phyloP scores from a whole-genome alignment of 2,113 vertebrate genomes.

The Motacilla alba region DNA sequence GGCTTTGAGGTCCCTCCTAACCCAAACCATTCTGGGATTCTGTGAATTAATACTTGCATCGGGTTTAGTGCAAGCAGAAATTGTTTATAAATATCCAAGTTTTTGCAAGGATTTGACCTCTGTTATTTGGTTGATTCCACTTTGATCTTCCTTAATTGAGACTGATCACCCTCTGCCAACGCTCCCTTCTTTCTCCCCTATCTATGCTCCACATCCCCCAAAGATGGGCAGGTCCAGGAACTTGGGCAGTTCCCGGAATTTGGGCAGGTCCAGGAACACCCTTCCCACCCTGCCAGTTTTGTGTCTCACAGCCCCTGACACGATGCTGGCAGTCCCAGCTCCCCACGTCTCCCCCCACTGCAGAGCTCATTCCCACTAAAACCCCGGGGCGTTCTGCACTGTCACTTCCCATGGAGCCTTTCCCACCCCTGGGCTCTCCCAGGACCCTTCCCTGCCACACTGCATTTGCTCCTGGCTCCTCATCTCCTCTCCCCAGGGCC shows the following conservation, averaged over 20 bases:
- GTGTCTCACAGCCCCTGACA: neutral
- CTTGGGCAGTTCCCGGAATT: neutral
- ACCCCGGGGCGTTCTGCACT: neutral
- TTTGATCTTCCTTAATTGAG: neutral
- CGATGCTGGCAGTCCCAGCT: fast-evolving
- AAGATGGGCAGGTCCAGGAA: neutral
- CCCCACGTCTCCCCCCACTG: neutral
- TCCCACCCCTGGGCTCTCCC: neutral
- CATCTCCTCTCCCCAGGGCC: neutral
- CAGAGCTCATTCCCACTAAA: neutral
- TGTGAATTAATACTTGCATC: too few relatives aligned
- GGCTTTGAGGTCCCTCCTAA: neutral
- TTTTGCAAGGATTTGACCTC: neutral
- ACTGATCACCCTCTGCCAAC: neutral
- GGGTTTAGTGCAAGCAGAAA: neutral
- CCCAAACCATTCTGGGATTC: fast-evolving
- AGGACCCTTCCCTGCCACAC: neutral
- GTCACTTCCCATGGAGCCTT: neutral
- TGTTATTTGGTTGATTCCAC: neutral
- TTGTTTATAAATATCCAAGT: neutral
- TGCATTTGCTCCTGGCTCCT: neutral
- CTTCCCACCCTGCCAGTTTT: fast-evolving
- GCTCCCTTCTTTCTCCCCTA: neutral
- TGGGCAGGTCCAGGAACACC: neutral
- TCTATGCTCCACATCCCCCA: fast-evolving